These are phyloP conservation scores for Pholis gunnellus DNA, from an alignment of 2,113 vertebrate genomes.

Conservation along the genomic window DNA sequence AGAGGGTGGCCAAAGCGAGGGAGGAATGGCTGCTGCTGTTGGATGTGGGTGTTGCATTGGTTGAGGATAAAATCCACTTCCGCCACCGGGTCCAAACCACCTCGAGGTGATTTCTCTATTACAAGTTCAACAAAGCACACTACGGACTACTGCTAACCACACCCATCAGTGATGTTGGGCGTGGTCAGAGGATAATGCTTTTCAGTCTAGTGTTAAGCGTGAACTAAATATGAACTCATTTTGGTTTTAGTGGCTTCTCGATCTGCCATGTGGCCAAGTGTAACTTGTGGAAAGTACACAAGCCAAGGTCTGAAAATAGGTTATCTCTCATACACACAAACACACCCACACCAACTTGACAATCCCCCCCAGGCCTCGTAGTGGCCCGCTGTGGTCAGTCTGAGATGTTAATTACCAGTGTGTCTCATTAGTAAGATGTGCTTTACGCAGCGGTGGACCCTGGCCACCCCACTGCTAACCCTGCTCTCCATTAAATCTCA, in stretches of 20 bases:
- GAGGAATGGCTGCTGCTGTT: too few relatives aligned
- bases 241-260: neutral
- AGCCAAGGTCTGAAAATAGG: conserved; percentile 49
- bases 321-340: conserved; percentile 38
- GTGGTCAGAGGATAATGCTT: neutral
- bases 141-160: neutral
- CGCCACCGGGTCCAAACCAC: neutral
- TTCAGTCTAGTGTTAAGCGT: neutral
- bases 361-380: conserved; percentile 54
- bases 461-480: conserved; percentile 75
- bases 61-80: neutral
- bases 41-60: neutral
- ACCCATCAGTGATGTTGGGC: neutral
- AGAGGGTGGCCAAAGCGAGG: too few relatives aligned
- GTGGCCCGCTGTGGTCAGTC: conserved; percentile 73
- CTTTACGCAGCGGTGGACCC: conserved; percentile 77
- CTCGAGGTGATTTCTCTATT: neutral
- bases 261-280: neutral
- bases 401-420: conserved; percentile 75
- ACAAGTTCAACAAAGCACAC: neutral
- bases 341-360: conserved; percentile 45
- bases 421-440: conserved; percentile 78
- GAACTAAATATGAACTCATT: neutral
- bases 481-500: conserved; percentile 78
- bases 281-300: conserved; percentile 22